Base-by-base conservation (phyloP, 2,113 vertebrate genomes). In the Neoarius graeffei region DNA sequence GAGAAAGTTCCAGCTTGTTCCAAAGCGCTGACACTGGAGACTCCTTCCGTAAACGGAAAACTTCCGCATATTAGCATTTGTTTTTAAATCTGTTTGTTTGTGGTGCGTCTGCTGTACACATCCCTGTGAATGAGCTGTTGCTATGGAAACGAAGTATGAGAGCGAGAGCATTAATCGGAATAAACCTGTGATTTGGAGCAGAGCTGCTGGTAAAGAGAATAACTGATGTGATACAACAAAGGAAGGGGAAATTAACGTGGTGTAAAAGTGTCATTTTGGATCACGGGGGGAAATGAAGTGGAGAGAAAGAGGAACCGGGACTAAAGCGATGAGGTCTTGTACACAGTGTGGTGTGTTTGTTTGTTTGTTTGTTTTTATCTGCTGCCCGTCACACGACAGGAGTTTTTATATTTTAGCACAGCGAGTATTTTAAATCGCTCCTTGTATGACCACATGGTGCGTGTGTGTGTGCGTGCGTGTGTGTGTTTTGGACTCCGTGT, bases 271-370 rank as follows among this genome's bases (percentile, higher is more conserved):
- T n/a, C 20, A 0, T 25, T 77, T 7, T 25, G 20, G 9, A 25
- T 77, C 23, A 17, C 10, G 0, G 83, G 52, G 50, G 13, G 62
- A 52, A 56, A 23, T 66, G 50, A 84, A 85, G 52, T 30, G 0
- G 11, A 67, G 20, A 30, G 80, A 42, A 10, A 67, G 82, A n/a
- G 64, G 82, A 64, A 64, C 50, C 59, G n/a, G 19, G 25, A 86
- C 52, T 20, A 25, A 54, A 35, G 71, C 10, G 54, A 69, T 71
- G 76, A 81, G n/a, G 89, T 85, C 67, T 69, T 83, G 11, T 60
- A 52, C 57, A 90, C 76, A 73, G 64, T 11, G 13, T 15, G 0
- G 10, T 17, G 73, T 71, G 83, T n/a, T 9, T 66, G 83, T 80
- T 80, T 85, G 30, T 79, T 73, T 66, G 9, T 15, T 3, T n/a